phyloP scores from a whole-genome alignment of 2,888 invertebrate genomes.

The Iselma pallidipennis region DNA sequence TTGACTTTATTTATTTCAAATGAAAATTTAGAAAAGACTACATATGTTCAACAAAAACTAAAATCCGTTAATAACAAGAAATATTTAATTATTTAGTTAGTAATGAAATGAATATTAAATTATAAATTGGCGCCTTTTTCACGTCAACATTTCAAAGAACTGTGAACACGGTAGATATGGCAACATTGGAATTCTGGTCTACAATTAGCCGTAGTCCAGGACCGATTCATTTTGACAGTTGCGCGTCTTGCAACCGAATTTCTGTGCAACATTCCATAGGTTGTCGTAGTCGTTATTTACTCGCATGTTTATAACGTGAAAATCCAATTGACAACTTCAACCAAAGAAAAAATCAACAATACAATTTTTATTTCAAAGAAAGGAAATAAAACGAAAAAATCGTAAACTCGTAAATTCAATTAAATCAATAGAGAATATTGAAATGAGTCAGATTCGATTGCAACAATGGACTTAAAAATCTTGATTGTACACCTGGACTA shows the following conservation, averaged over 20 bases:
- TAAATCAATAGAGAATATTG: not conserved
- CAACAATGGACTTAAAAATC: not conserved
- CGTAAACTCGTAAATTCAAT: not conserved
- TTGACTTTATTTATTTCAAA: no score
- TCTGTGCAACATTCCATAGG: slow-evolving; percentile 26
- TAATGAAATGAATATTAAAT: no score
- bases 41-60: no score
- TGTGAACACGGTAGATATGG: no score
- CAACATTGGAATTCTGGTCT: no score
- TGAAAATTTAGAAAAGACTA: no score
- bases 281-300: slow-evolving; percentile 44
- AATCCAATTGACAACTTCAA: slow-evolving; percentile 44
- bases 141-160: no score
- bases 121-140: no score
- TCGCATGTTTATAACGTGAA: slow-evolving; percentile 51
- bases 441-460: not conserved
- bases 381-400: not conserved
- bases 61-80: no score
- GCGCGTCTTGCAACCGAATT: slow-evolving; percentile 7
- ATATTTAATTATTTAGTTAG: no score
- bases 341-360: slow-evolving; percentile 12
- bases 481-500: not conserved
- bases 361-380: not conserved
- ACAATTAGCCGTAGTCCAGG: not conserved
- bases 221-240: not conserved